Percentiles rank a stretch among this genome's conserved stretches.
phyloP scores from a whole-genome alignment of 2,888 invertebrate genomes.

The Drosophila bunnanda region DNA sequence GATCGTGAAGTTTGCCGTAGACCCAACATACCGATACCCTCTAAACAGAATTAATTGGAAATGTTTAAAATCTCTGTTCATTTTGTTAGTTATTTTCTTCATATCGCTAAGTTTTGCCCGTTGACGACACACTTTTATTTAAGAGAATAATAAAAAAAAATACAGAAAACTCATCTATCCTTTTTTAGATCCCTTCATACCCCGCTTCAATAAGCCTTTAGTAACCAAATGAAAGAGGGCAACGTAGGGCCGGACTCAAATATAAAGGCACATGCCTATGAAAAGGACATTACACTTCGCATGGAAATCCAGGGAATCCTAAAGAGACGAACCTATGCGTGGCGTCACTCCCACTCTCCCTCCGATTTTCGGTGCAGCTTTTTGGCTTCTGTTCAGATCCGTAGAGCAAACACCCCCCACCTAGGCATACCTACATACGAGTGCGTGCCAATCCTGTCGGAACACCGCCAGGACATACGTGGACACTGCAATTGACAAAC shows the following conservation, averaged over 20 bases:
- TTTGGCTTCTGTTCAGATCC: constrained; percentile 30
- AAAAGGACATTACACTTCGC: constrained; percentile 12
- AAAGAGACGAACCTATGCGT: background rate
- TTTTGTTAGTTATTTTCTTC: background rate
- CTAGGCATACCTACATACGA: background rate
- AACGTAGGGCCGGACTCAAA: background rate
- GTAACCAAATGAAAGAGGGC: background rate
- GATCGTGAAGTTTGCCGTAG: background rate
- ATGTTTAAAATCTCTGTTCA: no score
- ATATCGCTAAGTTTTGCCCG: background rate
- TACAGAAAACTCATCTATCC: background rate
- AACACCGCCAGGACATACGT: constrained; percentile 43
- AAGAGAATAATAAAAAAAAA: background rate
- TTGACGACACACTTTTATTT: background rate
- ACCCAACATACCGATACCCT: constrained; percentile 4
- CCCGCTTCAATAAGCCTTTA: background rate
- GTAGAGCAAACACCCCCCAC: constrained; percentile 27
- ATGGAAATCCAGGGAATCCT: background rate
- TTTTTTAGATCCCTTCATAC: constrained; percentile 1
- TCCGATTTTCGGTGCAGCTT: constrained; percentile 9
- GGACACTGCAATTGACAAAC: constrained; percentile 74
- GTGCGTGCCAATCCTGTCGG: constrained; percentile 65
- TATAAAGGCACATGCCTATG: constrained; percentile 3
- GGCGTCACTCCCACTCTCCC: constrained; percentile 17
- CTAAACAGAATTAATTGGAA: no score